Evolutionary conservation across 2,888 invertebrate genomes (phyloP).

Genomic region (Gisinianus flammeolus): DNA sequence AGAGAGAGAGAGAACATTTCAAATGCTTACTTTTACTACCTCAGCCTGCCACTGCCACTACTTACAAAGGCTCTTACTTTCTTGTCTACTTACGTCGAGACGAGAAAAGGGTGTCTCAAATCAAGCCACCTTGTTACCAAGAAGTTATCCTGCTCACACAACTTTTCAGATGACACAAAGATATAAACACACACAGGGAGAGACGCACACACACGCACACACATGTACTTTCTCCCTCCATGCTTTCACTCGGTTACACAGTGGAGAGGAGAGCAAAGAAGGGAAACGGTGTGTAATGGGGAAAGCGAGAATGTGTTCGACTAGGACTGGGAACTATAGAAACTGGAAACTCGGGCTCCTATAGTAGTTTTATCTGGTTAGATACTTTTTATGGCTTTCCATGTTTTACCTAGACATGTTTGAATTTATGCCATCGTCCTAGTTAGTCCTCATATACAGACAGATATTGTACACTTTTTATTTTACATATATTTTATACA

Average conservation of each 20-base stretch:
- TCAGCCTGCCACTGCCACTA: background rate
- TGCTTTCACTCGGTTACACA: too few relatives aligned
- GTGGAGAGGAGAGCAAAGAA: background rate
- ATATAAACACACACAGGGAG: conserved; percentile 4
- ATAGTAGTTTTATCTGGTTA: conserved; percentile 9
- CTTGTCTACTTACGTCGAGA: background rate
- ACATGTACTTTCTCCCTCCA: too few relatives aligned
- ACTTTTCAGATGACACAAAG: conserved; percentile 17
- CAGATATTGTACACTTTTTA: too few relatives aligned
- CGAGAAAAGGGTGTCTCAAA: background rate
- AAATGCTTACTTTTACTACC: background rate
- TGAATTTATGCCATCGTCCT: too few relatives aligned
- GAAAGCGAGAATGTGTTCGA: background rate
- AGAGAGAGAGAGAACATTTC: too few relatives aligned
- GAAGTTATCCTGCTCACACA: conserved; percentile 22
- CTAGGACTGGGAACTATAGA: too few relatives aligned
- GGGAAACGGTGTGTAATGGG: background rate
- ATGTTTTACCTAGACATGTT: background rate
- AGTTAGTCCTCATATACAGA: too few relatives aligned
- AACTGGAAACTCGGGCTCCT: background rate
- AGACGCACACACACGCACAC: too few relatives aligned
- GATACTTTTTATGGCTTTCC: conserved; percentile 21
- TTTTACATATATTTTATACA: too few relatives aligned
- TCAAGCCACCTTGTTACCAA: conserved; percentile 31
- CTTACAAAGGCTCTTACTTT: conserved; percentile 6